These are phyloP conservation scores for Galerucella nymphaeae DNA, from an alignment of 2,888 invertebrate species.

Conservation along the genomic window DNA sequence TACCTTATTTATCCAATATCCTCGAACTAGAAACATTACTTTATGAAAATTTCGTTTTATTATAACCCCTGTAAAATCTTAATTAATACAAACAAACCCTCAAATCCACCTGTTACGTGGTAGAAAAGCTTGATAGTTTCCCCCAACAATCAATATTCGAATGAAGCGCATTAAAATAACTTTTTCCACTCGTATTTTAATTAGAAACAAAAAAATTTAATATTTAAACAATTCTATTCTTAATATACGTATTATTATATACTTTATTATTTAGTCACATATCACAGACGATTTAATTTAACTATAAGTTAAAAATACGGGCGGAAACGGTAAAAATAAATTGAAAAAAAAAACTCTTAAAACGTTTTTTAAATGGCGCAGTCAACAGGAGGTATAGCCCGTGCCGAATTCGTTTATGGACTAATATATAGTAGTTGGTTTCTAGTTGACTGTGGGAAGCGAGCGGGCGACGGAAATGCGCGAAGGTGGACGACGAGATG, in stretches of 20 bases:
- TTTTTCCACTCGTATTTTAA: not conserved
- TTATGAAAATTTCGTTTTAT: not conserved
- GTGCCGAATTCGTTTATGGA: conserved; percentile 49
- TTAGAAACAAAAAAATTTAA: too few species aligned
- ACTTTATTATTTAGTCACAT: not conserved
- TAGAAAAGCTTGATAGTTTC: not conserved
- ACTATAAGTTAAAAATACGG: not conserved
- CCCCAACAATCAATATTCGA: not conserved
- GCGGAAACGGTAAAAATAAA: too few species aligned
- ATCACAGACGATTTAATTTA: conserved; percentile 18
- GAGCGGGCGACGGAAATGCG: conserved; percentile 37
- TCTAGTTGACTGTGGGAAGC: conserved; percentile 42
- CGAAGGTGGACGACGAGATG: conserved; percentile 45
- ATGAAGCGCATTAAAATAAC: not conserved
- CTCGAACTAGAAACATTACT: not conserved
- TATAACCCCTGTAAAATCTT: not conserved
- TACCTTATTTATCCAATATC: too few species aligned
- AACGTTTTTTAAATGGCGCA: conserved; percentile 18
- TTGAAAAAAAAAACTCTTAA: conserved; percentile 2
- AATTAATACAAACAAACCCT: conserved; percentile 4
- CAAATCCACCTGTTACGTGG: conserved; percentile 8
- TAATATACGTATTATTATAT: too few species aligned
- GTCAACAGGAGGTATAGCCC: conserved; percentile 16
- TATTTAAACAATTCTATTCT: too few species aligned
- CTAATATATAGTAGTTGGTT: conserved; percentile 44